Conservation (phyloP, 2,113 vertebrate genomes). For the Megaleporinus macrocephalus region DNA sequence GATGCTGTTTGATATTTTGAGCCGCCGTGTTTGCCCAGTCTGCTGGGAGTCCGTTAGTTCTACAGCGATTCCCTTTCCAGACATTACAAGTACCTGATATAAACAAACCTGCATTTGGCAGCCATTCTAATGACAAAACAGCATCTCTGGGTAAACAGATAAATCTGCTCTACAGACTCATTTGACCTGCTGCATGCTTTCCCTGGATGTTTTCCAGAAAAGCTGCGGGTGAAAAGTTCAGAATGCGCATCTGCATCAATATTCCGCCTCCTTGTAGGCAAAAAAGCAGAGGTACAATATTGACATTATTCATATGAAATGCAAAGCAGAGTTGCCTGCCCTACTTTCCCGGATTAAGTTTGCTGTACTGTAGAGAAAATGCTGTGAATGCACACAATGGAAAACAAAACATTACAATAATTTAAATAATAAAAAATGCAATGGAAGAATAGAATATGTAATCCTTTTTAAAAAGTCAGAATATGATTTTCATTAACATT, state of each 20-base stretch:
- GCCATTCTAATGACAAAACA: slow-evolving; percentile 10
- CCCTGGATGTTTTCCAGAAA: slow-evolving; percentile 24
- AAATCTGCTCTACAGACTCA: not conserved
- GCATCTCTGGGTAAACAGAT: not conserved
- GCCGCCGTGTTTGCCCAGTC: not conserved
- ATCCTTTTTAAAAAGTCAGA: too few relatives aligned
- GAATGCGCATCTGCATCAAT: slow-evolving; percentile 41
- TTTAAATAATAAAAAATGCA: not conserved
- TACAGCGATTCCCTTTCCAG: slow-evolving; percentile 2
- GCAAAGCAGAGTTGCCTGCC: not conserved
- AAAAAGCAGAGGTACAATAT: not conserved
- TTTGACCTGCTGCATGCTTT: not conserved
- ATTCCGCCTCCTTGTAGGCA: slow-evolving; percentile 19
- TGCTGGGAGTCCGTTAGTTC: slow-evolving; percentile 7
- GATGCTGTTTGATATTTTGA: slow-evolving; percentile 17
- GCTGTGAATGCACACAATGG: not conserved
- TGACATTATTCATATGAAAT: slow-evolving; percentile 27
- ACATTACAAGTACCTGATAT: slow-evolving; percentile 3
- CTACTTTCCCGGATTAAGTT: not conserved
- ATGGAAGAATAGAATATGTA: too few relatives aligned
- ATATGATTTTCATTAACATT: too few relatives aligned
- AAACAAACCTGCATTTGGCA: slow-evolving; percentile 18
- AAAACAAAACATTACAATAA: not conserved
- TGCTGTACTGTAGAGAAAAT: not conserved
- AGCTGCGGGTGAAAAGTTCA: slow-evolving; percentile 42